Percentiles rank a stretch among this genome's conserved stretches.
Evolutionary conservation across 2,113 vertebrate genomes (phyloP).

Genomic region (Macrotus californicus): DNA sequence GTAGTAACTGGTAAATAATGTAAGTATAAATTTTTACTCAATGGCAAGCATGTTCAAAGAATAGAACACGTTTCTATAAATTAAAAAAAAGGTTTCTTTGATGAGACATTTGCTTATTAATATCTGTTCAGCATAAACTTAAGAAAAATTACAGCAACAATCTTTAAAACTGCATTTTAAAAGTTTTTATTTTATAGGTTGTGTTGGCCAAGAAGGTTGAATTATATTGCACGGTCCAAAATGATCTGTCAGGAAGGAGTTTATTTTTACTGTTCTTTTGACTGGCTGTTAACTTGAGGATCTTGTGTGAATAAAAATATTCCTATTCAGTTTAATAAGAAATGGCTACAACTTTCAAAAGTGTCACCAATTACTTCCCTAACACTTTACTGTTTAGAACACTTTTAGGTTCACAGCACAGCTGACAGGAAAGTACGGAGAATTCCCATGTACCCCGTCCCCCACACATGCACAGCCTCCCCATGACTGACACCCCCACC

Average conservation of each 20-base stretch:
- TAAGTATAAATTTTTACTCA: constrained; percentile 55
- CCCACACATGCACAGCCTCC: not conserved
- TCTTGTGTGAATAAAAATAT: not conserved
- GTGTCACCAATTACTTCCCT: not conserved
- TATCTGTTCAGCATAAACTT: not conserved
- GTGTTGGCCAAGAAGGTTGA: not conserved
- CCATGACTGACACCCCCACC: not conserved
- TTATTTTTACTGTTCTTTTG: constrained; percentile 19
- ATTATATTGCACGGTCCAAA: not conserved
- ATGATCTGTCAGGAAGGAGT: not conserved
- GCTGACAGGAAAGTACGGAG: not conserved
- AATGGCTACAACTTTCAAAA: not conserved
- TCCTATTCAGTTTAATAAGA: not conserved
- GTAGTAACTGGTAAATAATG: constrained; percentile 71
- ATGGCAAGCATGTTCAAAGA: constrained; percentile 47
- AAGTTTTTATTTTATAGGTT: not conserved
- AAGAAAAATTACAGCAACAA: not conserved
- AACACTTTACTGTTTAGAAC: not conserved
- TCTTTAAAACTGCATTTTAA: not conserved
- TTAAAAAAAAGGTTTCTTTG: not conserved
- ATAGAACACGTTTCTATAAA: not conserved
- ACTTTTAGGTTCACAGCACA: not conserved
- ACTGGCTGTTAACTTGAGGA: not conserved
- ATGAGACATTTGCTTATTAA: not conserved
- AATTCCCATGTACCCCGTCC: not conserved